Conservation (phyloP, 2,797 vertebrate genomes). For the Oophaga sylvatica region DNA sequence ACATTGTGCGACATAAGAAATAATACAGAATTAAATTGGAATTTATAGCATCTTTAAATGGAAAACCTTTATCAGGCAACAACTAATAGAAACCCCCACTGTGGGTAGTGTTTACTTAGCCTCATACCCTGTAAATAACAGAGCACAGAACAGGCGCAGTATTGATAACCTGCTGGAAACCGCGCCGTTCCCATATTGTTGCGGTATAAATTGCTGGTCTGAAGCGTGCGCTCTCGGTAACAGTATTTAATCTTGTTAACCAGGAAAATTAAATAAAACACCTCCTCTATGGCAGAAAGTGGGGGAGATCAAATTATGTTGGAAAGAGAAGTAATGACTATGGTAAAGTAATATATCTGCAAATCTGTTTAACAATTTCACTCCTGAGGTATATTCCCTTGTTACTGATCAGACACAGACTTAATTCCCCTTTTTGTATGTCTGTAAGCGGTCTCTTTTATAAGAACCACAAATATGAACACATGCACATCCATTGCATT, state of each 20-base stretch:
- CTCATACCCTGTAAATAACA: constrained; percentile 27
- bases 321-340: background rate
- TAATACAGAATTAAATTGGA: constrained; percentile 3
- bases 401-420: background rate
- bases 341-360: background rate
- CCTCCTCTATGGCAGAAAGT: background rate
- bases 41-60: constrained; percentile 10
- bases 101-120: constrained; percentile 39
- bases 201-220: background rate
- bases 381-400: background rate
- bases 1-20: background rate
- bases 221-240: background rate
- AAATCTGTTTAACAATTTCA: background rate
- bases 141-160: background rate
- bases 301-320: constrained; percentile 4
- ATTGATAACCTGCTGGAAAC: constrained; percentile 45
- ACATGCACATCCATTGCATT: too few relatives aligned
- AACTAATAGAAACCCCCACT: background rate
- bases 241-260: constrained; percentile 27
- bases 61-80: constrained; percentile 34
- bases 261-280: constrained; percentile 12
- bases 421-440: too few relatives aligned
- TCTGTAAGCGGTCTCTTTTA: too few relatives aligned
- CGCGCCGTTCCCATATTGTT: background rate
- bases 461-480: too few relatives aligned